A percentile compares a stretch with the other conserved stretches of the same genome.
These are phyloP conservation scores for Ptychochromis oligacanthus DNA, from an alignment of 2,113 vertebrate genomes.

Conservation along the genomic window DNA sequence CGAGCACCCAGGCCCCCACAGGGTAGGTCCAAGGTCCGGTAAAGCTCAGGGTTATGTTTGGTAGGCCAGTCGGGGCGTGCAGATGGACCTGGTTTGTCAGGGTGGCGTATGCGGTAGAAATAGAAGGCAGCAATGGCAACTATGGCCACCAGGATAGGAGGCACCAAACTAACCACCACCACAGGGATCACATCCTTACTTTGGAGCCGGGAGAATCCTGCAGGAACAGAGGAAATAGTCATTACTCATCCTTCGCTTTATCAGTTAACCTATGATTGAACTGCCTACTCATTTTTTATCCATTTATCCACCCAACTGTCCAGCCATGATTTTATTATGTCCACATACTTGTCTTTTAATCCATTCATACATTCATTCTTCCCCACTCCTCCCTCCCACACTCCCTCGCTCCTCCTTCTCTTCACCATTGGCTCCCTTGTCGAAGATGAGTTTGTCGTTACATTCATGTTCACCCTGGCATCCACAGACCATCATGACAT, in stretches of 20 bases:
- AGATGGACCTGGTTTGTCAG: conserved; percentile 71
- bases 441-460: conserved; percentile 88
- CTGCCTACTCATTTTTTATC: not conserved
- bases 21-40: conserved; percentile 60
- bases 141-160: conserved; percentile 83
- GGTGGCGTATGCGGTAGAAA: conserved; percentile 83
- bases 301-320: not conserved
- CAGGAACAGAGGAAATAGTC: not conserved
- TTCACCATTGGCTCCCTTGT: conserved; percentile 84
- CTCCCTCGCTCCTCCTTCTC: not conserved
- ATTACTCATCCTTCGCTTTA: not conserved
- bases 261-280: not conserved
- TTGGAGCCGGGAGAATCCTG: conserved; percentile 86
- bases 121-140: conserved; percentile 83
- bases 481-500: conserved; percentile 82
- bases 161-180: conserved; percentile 88
- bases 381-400: not conserved
- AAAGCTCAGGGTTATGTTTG: conserved; percentile 69
- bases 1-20: conserved; percentile 27
- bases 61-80: conserved; percentile 78
- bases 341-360: not conserved
- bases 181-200: conserved; percentile 87
- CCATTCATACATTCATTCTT: not conserved
- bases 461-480: conserved; percentile 87
- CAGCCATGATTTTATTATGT: not conserved